Percentiles rank a stretch among this genome's conserved stretches.
phyloP scores from a whole-genome alignment of 2,888 invertebrate genomes.

The Tenthredo mesomela region DNA sequence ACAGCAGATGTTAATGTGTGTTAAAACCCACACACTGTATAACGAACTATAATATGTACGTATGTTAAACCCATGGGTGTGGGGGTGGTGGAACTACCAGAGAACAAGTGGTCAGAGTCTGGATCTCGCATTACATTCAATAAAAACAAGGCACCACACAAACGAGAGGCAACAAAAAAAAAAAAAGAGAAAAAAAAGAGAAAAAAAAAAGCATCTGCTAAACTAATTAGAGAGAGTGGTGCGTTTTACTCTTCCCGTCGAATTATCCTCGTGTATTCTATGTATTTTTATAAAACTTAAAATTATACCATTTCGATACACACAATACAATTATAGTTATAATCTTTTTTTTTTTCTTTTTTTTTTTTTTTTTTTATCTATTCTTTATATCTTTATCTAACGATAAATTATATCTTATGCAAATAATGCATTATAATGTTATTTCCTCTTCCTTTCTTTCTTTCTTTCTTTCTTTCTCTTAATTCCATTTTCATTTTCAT shows the following conservation, averaged over 20 bases:
- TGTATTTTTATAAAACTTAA: constrained; percentile 43
- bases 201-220: constrained; percentile 64
- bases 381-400: background rate
- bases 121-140: constrained; percentile 67
- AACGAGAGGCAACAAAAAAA: background rate
- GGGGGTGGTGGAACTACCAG: constrained; percentile 57
- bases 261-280: constrained; percentile 21
- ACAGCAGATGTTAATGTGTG: constrained; percentile 35
- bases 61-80: constrained; percentile 14
- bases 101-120: constrained; percentile 55
- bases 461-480: background rate
- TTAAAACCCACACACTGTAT: constrained; percentile 6
- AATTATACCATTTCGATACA: constrained; percentile 40
- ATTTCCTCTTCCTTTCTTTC: background rate
- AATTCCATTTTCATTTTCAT: background rate
- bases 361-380: no score
- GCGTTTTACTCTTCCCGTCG: constrained; percentile 20
- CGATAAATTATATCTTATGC: background rate
- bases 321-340: constrained; percentile 24
- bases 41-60: background rate
- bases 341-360: no score
- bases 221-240: constrained; percentile 62
- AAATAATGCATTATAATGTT: background rate
- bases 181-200: no score
- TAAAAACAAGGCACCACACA: constrained; percentile 63